A percentile compares a stretch with the other conserved stretches of the same genome.
Evolutionary conservation across 2,888 invertebrate genomes (phyloP).

Genomic region (Limnephilus lunatus): DNA sequence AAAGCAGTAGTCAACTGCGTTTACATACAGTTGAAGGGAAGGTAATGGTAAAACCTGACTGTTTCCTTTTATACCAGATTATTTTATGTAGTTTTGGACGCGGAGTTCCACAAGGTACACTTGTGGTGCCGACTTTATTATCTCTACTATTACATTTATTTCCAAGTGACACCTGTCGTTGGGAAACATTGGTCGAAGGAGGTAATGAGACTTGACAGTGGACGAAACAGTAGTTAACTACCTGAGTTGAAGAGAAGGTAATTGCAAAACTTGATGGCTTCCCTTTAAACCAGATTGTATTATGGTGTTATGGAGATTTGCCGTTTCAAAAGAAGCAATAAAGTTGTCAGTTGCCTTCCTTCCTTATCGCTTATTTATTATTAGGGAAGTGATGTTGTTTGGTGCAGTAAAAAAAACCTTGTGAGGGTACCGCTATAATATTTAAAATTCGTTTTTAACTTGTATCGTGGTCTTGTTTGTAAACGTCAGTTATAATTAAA

Average conservation of each 20-base stretch:
- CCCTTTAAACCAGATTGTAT: constrained; percentile 20
- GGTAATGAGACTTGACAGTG: not conserved
- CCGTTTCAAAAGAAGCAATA: not conserved
- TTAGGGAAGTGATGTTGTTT: not conserved
- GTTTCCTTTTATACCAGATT: constrained; percentile 31
- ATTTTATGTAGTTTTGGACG: not conserved
- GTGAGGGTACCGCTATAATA: not conserved
- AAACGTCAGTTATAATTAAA: not conserved
- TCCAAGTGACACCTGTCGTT: not conserved
- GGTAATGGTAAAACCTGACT: not conserved
- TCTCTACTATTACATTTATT: constrained; percentile 8
- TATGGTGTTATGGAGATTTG: not conserved
- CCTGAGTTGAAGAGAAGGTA: not conserved
- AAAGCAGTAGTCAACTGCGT: not conserved
- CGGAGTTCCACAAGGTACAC: not conserved
- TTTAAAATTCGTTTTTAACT: not conserved
- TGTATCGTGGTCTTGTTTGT: not conserved
- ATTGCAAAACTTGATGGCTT: constrained; percentile 9
- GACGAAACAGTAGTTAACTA: not conserved
- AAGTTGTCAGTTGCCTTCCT: not conserved
- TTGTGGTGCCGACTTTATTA: constrained; percentile 10
- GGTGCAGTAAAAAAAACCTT: not conserved
- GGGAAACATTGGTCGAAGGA: constrained; percentile 15
- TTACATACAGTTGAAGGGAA: not conserved
- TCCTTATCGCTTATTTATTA: not conserved